Conservation (phyloP, 2,113 vertebrate genomes). For the Rhea pennata region DNA sequence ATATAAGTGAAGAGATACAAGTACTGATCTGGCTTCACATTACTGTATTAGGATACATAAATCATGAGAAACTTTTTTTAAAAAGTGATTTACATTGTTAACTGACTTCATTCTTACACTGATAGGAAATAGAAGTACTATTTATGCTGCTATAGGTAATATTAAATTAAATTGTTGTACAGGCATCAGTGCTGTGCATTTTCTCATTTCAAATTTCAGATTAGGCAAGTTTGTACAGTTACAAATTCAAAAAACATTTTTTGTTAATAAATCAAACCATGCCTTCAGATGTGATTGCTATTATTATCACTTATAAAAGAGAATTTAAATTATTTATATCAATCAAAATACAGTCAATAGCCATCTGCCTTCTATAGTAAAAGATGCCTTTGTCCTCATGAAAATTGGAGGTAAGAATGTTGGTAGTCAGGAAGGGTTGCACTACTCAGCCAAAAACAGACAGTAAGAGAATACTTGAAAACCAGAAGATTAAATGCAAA, state of each 20-base stretch:
- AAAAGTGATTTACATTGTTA: not conserved
- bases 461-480: not conserved
- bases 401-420: not conserved
- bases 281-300: not conserved
- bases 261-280: not conserved
- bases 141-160: not conserved
- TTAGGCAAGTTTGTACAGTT: not conserved
- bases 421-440: not conserved
- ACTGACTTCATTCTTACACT: not conserved
- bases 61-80: not conserved
- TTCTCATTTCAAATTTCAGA: not conserved
- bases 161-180: not conserved
- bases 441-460: not conserved
- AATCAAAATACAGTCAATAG: not conserved
- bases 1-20: not conserved
- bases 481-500: not conserved
- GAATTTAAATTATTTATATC: not conserved
- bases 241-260: not conserved
- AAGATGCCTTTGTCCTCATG: not conserved
- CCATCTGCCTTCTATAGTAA: not conserved
- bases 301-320: not conserved
- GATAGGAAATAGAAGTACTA: conserved; percentile 5
- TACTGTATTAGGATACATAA: not conserved
- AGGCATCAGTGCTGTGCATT: not conserved
- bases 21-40: not conserved